A percentile compares a stretch with the other conserved stretches of the same genome.
These are phyloP conservation scores for Barbus barbus DNA, from an alignment of 2,113 vertebrate genomes.

Conservation along the genomic window DNA sequence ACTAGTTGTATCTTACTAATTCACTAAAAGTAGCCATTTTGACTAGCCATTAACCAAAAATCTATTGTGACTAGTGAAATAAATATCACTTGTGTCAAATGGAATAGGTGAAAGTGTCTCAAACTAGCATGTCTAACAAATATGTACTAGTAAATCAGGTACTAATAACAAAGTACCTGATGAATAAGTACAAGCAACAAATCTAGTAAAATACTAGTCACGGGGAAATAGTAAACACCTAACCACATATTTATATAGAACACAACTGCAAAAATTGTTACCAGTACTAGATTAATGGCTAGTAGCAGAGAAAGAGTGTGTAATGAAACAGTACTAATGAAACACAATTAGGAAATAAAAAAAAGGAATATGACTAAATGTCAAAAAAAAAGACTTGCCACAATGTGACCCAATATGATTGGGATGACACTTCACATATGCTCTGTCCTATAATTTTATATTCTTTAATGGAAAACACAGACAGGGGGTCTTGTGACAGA, in stretches of 20 bases:
- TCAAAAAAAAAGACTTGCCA: background rate
- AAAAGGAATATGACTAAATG: background rate
- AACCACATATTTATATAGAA: background rate
- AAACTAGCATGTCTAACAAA: background rate
- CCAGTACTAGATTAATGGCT: background rate
- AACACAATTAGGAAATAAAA: background rate
- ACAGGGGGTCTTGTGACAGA: constrained; percentile 34
- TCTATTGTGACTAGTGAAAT: background rate
- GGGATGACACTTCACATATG: constrained; percentile 20
- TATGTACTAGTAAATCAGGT: background rate
- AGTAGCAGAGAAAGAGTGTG: background rate
- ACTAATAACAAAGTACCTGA: background rate
- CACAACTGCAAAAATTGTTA: background rate
- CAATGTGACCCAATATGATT: background rate
- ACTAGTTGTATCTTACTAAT: background rate
- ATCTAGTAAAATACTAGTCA: background rate
- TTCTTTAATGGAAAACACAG: background rate
- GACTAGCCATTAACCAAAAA: background rate
- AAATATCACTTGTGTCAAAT: background rate
- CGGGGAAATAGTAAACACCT: too few relatives aligned
- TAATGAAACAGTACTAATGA: background rate
- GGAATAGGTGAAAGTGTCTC: too few relatives aligned
- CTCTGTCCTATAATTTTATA: background rate
- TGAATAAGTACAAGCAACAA: background rate
- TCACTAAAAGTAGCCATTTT: background rate